These are phyloP conservation scores for Anoplius nigerrimus DNA, from an alignment of 2,888 invertebrate species.

Conservation along the genomic window DNA sequence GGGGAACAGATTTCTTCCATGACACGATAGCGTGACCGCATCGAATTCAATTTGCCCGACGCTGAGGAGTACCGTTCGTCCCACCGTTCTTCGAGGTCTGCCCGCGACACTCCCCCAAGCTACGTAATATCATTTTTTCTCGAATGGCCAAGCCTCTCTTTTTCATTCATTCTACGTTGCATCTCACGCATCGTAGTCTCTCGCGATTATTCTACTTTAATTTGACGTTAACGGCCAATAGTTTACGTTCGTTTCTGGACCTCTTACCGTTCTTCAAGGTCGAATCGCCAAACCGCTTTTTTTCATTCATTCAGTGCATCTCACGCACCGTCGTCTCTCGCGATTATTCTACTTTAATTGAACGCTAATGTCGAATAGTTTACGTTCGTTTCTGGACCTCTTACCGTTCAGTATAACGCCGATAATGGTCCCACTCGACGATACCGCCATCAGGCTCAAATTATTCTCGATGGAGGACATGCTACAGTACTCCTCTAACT, in stretches of 20 bases:
- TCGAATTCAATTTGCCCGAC: too few relatives aligned
- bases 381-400: neutral
- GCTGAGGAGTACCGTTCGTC: too few relatives aligned
- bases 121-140: too few relatives aligned
- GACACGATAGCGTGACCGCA: too few relatives aligned
- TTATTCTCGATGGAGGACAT: constrained; percentile 78
- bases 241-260: neutral
- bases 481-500: constrained; percentile 80
- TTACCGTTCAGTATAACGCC: constrained; percentile 78
- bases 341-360: neutral
- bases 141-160: too few relatives aligned
- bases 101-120: too few relatives aligned
- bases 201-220: neutral
- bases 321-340: neutral
- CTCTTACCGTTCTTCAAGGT: constrained; percentile 72
- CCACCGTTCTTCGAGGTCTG: too few relatives aligned
- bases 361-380: neutral
- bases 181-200: neutral
- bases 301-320: neutral
- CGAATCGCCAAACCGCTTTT: too few relatives aligned
- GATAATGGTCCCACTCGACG: constrained; percentile 78
- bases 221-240: neutral
- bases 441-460: constrained; percentile 80
- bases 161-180: too few relatives aligned
- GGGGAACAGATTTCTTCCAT: too few relatives aligned